Percentiles rank a stretch among this genome's conserved stretches.
Evolutionary conservation across 2,888 invertebrate species (phyloP).

Genomic region (Aplocera efformata): DNA sequence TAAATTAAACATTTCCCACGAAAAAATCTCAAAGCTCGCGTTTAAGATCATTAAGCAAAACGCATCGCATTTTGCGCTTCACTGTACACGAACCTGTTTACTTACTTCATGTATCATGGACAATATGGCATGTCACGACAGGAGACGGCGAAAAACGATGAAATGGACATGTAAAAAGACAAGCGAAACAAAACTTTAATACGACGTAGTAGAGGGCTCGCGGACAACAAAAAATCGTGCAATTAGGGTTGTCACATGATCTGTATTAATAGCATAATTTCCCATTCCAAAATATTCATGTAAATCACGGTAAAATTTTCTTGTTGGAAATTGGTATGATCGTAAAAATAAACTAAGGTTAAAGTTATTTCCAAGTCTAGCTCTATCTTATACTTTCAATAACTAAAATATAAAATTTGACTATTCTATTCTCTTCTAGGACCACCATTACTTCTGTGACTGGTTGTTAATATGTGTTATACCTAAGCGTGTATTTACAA

Average conservation of each 20-base stretch:
- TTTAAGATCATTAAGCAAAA: constrained; percentile 61
- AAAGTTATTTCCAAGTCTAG: too few species aligned
- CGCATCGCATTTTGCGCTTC: constrained; percentile 55
- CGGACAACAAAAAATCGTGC: constrained; percentile 3
- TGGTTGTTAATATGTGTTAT: too few species aligned
- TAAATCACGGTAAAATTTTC: too few species aligned
- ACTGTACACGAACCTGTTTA: constrained; percentile 68
- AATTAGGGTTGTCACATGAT: neutral
- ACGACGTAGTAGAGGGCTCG: constrained; percentile 41
- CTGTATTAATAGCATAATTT: too few species aligned
- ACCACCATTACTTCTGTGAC: too few species aligned
- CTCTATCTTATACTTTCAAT: too few species aligned
- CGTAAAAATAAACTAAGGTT: too few species aligned
- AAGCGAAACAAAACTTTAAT: constrained; percentile 44
- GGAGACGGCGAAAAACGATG: constrained; percentile 62
- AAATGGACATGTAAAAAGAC: constrained; percentile 52
- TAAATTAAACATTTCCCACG: constrained; percentile 46
- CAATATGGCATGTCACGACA: constrained; percentile 78
- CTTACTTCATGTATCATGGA: constrained; percentile 73
- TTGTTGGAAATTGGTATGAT: too few species aligned
- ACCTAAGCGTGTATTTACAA: too few species aligned
- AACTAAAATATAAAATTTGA: too few species aligned
- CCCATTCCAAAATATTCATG: too few species aligned
- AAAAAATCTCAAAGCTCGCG: constrained; percentile 39
- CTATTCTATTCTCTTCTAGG: too few species aligned